Evolutionary conservation across 1,140 invertebrate genomes (phyloP).

Genomic region (Drosophila auraria): DNA sequence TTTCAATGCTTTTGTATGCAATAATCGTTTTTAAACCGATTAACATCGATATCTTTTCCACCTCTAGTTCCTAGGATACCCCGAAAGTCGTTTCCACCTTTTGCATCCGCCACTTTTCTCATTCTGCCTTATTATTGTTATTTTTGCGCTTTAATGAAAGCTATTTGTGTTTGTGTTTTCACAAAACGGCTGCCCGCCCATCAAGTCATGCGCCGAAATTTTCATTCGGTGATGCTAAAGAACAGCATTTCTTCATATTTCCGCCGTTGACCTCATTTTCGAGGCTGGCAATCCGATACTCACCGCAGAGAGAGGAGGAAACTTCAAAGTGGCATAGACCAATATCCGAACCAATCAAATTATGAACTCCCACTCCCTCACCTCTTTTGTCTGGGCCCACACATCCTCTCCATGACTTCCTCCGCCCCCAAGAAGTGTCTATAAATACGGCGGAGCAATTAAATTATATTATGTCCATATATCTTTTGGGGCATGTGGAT

Average conservation of each 20-base stretch:
- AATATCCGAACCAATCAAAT: constrained; percentile 18
- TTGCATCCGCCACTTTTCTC: neutral
- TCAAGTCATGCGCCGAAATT: constrained; percentile 23
- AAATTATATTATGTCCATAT: constrained; percentile 74
- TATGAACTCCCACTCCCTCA: constrained; percentile 45
- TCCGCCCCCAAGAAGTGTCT: constrained; percentile 21
- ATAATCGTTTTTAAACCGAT: too few species aligned
- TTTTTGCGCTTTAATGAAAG: constrained; percentile 54
- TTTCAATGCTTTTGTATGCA: too few species aligned
- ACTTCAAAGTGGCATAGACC: constrained; percentile 23
- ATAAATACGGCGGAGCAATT: constrained; percentile 57
- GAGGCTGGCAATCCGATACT: constrained; percentile 16
- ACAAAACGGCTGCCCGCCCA: constrained; percentile 23
- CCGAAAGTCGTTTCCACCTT: constrained; percentile 1
- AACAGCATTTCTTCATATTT: constrained; percentile 25
- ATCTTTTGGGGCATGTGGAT: constrained; percentile 19
- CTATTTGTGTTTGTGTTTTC: constrained; percentile 21
- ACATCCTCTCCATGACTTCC: constrained; percentile 6
- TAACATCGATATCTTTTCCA: too few species aligned
- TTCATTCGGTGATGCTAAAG: constrained; percentile 11
- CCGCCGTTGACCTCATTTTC: constrained; percentile 31
- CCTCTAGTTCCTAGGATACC: neutral
- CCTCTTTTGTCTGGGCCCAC: constrained; percentile 32
- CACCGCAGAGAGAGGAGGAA: constrained; percentile 10
- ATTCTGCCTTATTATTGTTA: constrained; percentile 37